A percentile compares a stretch with the other conserved stretches of the same genome.
These are phyloP conservation scores for Disparrhopalites patrizii DNA, from an alignment of 2,888 invertebrate species.

Conservation along the genomic window DNA sequence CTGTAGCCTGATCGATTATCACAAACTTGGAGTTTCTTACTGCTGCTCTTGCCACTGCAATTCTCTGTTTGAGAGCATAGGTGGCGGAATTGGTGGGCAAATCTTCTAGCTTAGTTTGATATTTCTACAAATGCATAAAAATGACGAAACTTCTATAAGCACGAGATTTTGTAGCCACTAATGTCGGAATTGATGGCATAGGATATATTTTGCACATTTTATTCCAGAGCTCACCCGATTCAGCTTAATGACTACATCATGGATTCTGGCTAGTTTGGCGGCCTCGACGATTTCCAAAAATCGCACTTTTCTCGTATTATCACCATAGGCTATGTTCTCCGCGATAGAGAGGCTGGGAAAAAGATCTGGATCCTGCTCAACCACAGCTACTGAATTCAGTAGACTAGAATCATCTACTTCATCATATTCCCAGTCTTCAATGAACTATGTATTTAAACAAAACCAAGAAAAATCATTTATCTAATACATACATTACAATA, in stretches of 20 bases:
- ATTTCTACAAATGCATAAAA: conserved; percentile 17
- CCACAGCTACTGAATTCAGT: conserved; percentile 10
- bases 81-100: neutral
- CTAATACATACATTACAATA: too few species aligned
- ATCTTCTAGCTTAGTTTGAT: conserved; percentile 19
- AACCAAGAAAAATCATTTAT: too few species aligned
- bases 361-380: conserved; percentile 30
- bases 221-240: too few species aligned
- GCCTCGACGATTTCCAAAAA: conserved; percentile 27
- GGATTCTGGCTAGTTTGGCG: conserved; percentile 27
- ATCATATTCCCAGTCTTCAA: neutral
- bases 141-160: too few species aligned
- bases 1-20: conserved; percentile 33
- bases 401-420: neutral
- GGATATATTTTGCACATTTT: too few species aligned
- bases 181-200: too few species aligned
- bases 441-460: neutral
- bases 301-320: neutral
- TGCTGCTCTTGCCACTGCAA: conserved; percentile 34
- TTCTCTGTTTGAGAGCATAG: conserved; percentile 32
- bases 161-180: too few species aligned
- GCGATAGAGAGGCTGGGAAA: conserved; percentile 18
- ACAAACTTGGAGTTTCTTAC: conserved; percentile 35
- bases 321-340: conserved; percentile 28
- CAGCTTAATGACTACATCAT: conserved; percentile 28